Evolutionary conservation across 2,888 invertebrate genomes (phyloP).

Genomic region (Gandaritis pyraliata): DNA sequence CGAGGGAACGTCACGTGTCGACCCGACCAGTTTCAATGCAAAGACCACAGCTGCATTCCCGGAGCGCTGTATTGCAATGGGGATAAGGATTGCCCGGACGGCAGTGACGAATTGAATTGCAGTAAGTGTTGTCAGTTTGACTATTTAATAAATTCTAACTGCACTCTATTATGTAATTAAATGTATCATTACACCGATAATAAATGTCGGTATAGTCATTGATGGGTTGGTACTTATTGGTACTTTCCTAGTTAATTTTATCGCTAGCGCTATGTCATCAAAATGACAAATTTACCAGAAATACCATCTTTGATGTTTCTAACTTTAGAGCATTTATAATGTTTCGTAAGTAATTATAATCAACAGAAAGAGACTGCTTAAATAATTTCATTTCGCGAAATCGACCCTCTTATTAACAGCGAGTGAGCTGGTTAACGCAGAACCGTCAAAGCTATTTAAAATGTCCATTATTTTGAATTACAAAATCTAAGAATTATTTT

Average conservation of each 20-base stretch:
- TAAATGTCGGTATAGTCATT: neutral
- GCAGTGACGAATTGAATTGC: constrained; percentile 94
- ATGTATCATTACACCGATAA: neutral
- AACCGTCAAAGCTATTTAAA: constrained; percentile 9
- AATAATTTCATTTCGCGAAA: constrained; percentile 21
- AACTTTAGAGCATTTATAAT: constrained; percentile 27
- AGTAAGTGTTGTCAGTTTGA: constrained; percentile 76
- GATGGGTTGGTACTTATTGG: neutral
- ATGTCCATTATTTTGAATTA: neutral
- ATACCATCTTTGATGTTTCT: constrained; percentile 17
- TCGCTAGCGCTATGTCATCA: neutral
- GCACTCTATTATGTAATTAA: no score
- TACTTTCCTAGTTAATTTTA: neutral
- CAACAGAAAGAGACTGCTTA: constrained; percentile 25
- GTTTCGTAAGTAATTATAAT: constrained; percentile 25
- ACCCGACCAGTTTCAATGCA: constrained; percentile 94
- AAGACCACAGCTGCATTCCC: constrained; percentile 90
- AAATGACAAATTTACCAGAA: constrained; percentile 10
- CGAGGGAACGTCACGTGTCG: constrained; percentile 91
- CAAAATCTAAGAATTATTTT: neutral
- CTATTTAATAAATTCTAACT: no score
- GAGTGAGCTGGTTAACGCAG: constrained; percentile 12
- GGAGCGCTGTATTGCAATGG: constrained; percentile 94
- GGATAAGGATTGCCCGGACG: constrained; percentile 91
- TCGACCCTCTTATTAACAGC: constrained; percentile 22